phyloP scores from a whole-genome alignment of 2,888 invertebrate species.

The Aleiodes leptofemur region DNA sequence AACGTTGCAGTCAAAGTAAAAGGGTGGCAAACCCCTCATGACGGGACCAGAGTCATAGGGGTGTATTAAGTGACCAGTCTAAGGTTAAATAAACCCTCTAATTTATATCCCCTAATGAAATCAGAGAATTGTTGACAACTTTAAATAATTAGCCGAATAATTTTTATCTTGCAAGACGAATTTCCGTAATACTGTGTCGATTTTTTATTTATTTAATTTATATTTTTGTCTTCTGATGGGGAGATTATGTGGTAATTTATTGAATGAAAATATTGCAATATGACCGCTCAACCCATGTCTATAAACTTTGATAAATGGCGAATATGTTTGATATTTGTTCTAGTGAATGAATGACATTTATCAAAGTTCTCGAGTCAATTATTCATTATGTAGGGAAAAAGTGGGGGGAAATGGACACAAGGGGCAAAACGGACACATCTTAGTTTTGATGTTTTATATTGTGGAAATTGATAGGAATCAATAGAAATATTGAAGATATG shows the following conservation, averaged over 20 bases:
- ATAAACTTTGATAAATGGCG: slow-evolving; percentile 3
- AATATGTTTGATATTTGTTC: not conserved
- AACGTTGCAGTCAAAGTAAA: too few species aligned
- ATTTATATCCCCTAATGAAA: too few species aligned
- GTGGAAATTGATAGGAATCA: too few species aligned
- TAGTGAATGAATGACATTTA: not conserved
- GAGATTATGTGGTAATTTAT: not conserved
- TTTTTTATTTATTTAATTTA: not conserved
- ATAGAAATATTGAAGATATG: too few species aligned
- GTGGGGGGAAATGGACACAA: too few species aligned
- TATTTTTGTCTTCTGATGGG: not conserved
- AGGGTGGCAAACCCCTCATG: too few species aligned
- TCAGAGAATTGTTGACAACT: too few species aligned
- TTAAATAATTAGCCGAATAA: not conserved
- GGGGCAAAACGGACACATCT: too few species aligned
- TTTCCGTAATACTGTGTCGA: slow-evolving; percentile 6
- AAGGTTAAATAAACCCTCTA: too few species aligned
- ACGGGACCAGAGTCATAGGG: too few species aligned
- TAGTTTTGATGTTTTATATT: too few species aligned
- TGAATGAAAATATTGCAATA: not conserved
- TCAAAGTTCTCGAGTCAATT: not conserved
- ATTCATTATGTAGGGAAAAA: not conserved
- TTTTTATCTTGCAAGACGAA: slow-evolving; percentile 16
- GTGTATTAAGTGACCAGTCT: too few species aligned
- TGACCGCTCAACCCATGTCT: slow-evolving; percentile 13